A percentile compares a stretch with the other conserved stretches of the same genome.
These are phyloP conservation scores for Napeogenes inachia DNA, from an alignment of 2,888 invertebrate species.

Conservation along the genomic window DNA sequence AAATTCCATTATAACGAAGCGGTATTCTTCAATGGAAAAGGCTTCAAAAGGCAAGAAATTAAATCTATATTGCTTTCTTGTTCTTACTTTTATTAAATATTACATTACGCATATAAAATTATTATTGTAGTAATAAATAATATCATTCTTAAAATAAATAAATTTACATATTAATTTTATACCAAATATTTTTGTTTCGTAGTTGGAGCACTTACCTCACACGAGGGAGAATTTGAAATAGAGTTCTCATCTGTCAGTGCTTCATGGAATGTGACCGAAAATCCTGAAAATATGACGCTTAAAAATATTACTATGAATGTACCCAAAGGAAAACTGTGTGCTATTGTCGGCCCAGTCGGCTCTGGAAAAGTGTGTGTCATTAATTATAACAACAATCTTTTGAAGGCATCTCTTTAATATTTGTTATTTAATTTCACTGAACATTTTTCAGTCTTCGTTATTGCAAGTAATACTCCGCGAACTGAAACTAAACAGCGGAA, in stretches of 20 bases:
- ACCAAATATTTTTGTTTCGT: constrained; percentile 10
- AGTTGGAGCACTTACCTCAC: constrained; percentile 21
- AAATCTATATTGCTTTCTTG: too few species aligned
- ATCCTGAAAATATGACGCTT: constrained; percentile 62
- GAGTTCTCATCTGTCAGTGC: constrained; percentile 54
- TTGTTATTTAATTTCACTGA: neutral
- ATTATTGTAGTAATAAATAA: too few species aligned
- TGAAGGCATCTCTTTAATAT: neutral
- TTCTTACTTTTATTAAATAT: too few species aligned
- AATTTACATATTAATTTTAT: too few species aligned
- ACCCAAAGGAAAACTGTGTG: constrained; percentile 80
- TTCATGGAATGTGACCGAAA: constrained; percentile 53
- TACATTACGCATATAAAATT: too few species aligned
- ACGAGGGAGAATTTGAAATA: constrained; percentile 45
- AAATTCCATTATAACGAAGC: constrained; percentile 38
- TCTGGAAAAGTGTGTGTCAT: constrained; percentile 80
- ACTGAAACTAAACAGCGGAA: constrained; percentile 78
- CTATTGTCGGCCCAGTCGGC: constrained; percentile 92
- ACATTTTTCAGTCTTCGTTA: constrained; percentile 74
- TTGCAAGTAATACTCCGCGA: constrained; percentile 84
- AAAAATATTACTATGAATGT: constrained; percentile 77
- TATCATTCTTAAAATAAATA: too few species aligned
- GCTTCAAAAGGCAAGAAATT: constrained; percentile 7
- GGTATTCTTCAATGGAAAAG: constrained; percentile 38
- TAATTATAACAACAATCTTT: neutral